Base-by-base conservation (phyloP, 2,888 invertebrate species). In the Habrosyne pyritoides region DNA sequence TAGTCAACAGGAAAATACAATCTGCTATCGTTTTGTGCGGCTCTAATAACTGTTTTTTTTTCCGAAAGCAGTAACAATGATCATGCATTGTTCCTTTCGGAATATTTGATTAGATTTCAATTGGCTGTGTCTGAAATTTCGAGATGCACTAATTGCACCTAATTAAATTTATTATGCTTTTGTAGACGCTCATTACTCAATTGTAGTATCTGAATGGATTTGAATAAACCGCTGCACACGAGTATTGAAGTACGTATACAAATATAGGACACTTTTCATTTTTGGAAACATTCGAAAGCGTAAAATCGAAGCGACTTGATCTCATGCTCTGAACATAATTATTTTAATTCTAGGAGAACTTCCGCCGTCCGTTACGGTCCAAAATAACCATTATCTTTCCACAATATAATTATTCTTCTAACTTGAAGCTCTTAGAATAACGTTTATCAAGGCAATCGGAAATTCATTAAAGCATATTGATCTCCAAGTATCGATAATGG, bases 391-490 rank as follows among this genome's bases (percentile, higher is more conserved):
- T 8, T 18, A 18, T 42, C 18, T 42, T 18, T 42, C n/a, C 18
- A 18, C 42, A 18, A 42, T 42, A 2, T 42, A 8, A 4, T 18
- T 42, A 42, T 42, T 18, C 36, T 42, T 18, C 42, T 42, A 2
- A n/a, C 18, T 42, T 18, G 66, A 69, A 65, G 69, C 61, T 69
- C 62, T 63, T 47, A 49, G 61, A 66, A 67, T 50, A 52, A 52
- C 42, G 18, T 42, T 42, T 42, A 42, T 18, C 42, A 63, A 57
- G 61, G 61, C 62, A 62, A 77, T 74, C 63, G 73, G 71, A 75
- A 76, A 72, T 64, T 69, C 67, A 72, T 73, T 73, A 67, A 69
- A 65, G 67, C 71, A 61, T 69, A 60, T 61, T 60, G 66, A 69
- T 66, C 71, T 71, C 61, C 59, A 59, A 60, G 58, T 66, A 71